Evolutionary conservation across 2,113 vertebrate species (phyloP), one percentile per base, ranked within the genome.

Genomic region (Kryptolebias marmoratus): DNA sequence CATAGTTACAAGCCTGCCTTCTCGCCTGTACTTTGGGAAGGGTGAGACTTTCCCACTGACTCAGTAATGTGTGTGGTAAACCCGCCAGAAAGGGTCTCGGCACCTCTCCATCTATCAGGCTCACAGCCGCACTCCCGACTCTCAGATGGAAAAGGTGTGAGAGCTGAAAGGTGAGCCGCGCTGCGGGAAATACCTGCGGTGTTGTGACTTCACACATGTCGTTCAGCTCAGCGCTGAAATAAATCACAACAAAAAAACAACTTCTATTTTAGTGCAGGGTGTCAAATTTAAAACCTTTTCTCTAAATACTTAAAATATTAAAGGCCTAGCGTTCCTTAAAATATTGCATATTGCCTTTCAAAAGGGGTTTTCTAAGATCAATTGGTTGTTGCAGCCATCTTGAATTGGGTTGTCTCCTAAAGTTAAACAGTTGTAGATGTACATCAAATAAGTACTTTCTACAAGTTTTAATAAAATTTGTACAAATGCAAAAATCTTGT

Each of bases 1-100:
- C 90, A 92, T 94, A 85, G 91, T 72, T 85, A 94, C 90, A 64
- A 22, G 80, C 75, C 87, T 88, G 81, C 87, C 86, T 90, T 82
- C 80, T 64, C 73, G 71, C 64, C 90, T 74, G 80, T 83, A 85
- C 86, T 86, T 88, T 75, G 63, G 86, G 75, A 89, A 83, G 81
- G 85, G 81, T 87, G 84, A 80, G 81, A 89, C 81, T 85, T 83
- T 49, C 83, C 64, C 73, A 67, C 49, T 62, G 65, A 74, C 77
- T 58, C 5, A 32, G 14, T 50, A 53, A 61, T 64, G 53, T 22
- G 56, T 68, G 82, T 68, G 61, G 56, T 73, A 86, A 81, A 73
- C 79, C 68, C 61, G 58, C 22, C 81, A 87, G 80, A 82, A 75
- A 73, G 70, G 78, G 67, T 76, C 52, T 80, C 60, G 72, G 73